Conservation (phyloP, 1,140 invertebrate genomes). For the Caerostris darwini region DNA sequence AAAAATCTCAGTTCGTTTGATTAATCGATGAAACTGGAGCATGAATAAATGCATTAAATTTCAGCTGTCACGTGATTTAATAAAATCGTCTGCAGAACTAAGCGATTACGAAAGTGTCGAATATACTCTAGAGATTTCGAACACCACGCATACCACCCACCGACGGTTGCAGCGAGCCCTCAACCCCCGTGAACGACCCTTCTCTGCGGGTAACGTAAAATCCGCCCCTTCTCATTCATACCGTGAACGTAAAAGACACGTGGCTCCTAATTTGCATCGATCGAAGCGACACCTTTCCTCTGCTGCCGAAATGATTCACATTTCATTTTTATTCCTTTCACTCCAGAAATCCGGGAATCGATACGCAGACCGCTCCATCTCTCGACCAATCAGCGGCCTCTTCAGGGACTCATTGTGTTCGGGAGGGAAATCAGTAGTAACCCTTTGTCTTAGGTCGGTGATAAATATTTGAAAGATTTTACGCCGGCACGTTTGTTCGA, state of each 20-base stretch:
- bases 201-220: slow-evolving; percentile 57
- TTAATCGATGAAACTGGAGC: too few relatives aligned
- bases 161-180: background rate
- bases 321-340: slow-evolving; percentile 51
- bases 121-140: background rate
- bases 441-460: slow-evolving; percentile 53
- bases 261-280: slow-evolving; percentile 74
- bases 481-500: background rate
- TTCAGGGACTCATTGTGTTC: slow-evolving; percentile 26
- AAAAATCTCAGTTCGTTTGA: too few relatives aligned
- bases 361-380: background rate
- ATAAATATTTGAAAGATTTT: slow-evolving; percentile 61
- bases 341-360: slow-evolving; percentile 47
- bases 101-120: background rate
- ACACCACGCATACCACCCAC: background rate
- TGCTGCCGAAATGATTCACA: slow-evolving; percentile 67
- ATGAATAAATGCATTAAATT: background rate
- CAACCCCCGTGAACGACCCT: background rate
- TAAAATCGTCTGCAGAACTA: background rate
- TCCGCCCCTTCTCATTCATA: slow-evolving; percentile 70
- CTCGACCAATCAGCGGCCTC: slow-evolving; percentile 47
- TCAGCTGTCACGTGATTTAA: background rate
- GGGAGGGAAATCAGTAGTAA: slow-evolving; percentile 39
- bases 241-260: slow-evolving; percentile 75
- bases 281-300: slow-evolving; percentile 66